Evolutionary conservation across 2,888 invertebrate genomes (phyloP).

Genomic region (Micropterix aruncella): DNA sequence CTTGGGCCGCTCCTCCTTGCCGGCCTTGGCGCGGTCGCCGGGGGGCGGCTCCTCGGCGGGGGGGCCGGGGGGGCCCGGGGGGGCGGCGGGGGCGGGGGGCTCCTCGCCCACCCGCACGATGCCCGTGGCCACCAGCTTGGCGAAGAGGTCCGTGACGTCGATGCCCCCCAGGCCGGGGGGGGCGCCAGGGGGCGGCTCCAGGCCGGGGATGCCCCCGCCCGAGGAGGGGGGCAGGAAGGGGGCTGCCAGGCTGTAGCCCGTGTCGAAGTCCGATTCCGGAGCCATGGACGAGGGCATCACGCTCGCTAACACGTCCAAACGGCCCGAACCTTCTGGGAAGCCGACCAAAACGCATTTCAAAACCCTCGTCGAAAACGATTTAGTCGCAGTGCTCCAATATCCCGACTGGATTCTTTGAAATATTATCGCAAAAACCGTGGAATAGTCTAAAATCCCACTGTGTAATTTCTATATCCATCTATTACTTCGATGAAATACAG

Average conservation of each 20-base stretch:
- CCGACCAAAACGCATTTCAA: background rate
- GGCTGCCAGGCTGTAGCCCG: slow-evolving; percentile 40
- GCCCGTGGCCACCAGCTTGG: slow-evolving; percentile 76
- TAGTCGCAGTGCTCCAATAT: too few relatives aligned
- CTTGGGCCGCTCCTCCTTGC: slow-evolving; percentile 16
- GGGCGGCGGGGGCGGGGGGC: slow-evolving; percentile 4
- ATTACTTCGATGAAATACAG: too few relatives aligned
- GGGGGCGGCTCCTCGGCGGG: slow-evolving; percentile 3
- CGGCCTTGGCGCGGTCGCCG: slow-evolving; percentile 14
- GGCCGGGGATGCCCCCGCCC: slow-evolving; percentile 29
- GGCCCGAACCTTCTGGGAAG: slow-evolving; percentile 21
- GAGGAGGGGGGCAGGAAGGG: slow-evolving; percentile 21
- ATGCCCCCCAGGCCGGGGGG: slow-evolving; percentile 26
- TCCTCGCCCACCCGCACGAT: slow-evolving; percentile 39
- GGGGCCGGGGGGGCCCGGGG: slow-evolving; percentile 7
- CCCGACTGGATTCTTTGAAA: too few relatives aligned
- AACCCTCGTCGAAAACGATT: too few relatives aligned
- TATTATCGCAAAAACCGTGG: too few relatives aligned
- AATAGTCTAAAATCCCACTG: too few relatives aligned
- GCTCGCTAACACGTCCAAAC: slow-evolving; percentile 50
- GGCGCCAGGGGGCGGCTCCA: slow-evolving; percentile 19
- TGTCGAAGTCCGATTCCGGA: slow-evolving; percentile 30
- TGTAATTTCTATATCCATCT: too few relatives aligned
- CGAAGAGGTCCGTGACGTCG: slow-evolving; percentile 73
- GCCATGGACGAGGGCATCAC: slow-evolving; percentile 47